Evolutionary conservation across 30 jellyfish, hydroid and myxozoan species (phyloP), one percentile per base, ranked within the genome.

Genomic region (Pseudorhiza aurosa): DNA sequence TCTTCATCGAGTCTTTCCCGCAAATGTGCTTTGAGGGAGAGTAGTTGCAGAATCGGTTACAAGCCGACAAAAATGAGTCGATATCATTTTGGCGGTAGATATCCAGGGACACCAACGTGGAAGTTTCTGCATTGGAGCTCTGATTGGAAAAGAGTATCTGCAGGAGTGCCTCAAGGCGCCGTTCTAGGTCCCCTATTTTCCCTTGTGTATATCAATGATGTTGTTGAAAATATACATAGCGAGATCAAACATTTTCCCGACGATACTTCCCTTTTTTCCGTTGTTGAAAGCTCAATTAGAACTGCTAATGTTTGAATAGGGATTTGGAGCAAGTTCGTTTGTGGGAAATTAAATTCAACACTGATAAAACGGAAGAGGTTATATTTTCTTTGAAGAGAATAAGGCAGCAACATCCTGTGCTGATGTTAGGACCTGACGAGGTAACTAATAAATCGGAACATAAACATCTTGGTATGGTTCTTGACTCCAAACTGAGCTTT

Each of bases 131-230:
- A n/a, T n/a, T n/a, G n/a, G n/a, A n/a, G 64, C 75, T 80, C 85
- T 18, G 26, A 40, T 26, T 80, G 91, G 91, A 86, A 60, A 12
- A 67, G 75, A 12, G 58, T 63, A 63, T 63, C 91, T 47, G 85
- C 91, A 4, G 91, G 91, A 65, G 85, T 80, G 26, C 91, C 91
- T 26, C 91, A 80, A 51, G 91, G 91, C 51, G 63, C 85, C 12
- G 91, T 65, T 49, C 75, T 80, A 26, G 85, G 91, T 36, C 91
- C 74, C n/a, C 58, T 80, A 40, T 49, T 77, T 37, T 64, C 65
- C 68, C 75, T 80, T 31, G 91, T 67, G 21, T 80, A 80, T 65
- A 80, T 80, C 19, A 80, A 80, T 80, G 91, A 80, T 65, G n/a
- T 80, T 22, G 55, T 51, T 65, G 83, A 80, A 12, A 80, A 80